Conservation (phyloP, 2,113 vertebrate genomes). For the Smithornis capensis region DNA sequence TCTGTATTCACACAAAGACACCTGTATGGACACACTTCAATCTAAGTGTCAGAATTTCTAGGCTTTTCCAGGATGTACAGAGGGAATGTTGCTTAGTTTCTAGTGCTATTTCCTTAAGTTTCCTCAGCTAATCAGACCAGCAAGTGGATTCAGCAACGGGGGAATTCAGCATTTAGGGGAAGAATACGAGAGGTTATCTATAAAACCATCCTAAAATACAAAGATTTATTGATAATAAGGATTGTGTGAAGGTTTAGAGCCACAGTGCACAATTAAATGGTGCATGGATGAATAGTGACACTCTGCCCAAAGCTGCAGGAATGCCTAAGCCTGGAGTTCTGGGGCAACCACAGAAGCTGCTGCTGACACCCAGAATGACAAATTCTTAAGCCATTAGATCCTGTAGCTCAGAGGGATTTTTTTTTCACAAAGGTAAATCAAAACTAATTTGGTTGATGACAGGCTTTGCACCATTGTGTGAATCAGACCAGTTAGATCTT, state of each 20-base stretch:
- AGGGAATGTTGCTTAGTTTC: not conserved
- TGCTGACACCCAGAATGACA: not conserved
- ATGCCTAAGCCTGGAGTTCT: not conserved
- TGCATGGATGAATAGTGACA: not conserved
- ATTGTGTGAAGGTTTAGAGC: not conserved
- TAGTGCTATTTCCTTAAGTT: not conserved
- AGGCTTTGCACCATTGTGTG: not conserved
- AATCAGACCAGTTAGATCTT: slow-evolving; percentile 14
- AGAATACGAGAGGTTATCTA: not conserved
- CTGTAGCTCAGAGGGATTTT: not conserved
- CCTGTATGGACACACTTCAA: not conserved
- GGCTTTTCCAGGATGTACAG: not conserved
- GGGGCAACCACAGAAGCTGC: not conserved
- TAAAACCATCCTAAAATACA: not conserved
- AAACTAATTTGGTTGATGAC: not conserved
- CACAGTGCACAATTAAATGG: not conserved
- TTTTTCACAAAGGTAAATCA: not conserved
- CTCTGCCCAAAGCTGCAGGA: not conserved
- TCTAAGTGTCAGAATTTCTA: not conserved
- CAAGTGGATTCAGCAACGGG: not conserved
- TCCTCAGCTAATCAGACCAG: not conserved
- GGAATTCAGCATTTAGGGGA: not conserved
- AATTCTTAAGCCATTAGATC: not conserved
- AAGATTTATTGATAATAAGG: not conserved
- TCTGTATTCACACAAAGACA: not conserved